phyloP scores from a whole-genome alignment of 1,140 invertebrate genomes.

The Drosophila albomicans region DNA sequence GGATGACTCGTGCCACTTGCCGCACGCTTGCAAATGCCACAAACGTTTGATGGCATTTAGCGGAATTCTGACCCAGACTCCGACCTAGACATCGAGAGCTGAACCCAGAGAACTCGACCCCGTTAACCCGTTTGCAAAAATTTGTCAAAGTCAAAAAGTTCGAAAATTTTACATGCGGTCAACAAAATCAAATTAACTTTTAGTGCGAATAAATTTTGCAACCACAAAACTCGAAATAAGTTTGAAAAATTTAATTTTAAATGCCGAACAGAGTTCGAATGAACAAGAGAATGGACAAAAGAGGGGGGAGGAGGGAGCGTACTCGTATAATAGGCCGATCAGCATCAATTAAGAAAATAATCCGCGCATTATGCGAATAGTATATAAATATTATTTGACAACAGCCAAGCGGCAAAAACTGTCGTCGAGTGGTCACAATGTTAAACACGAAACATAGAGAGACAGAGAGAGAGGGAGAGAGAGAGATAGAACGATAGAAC shows the following conservation, averaged over 20 bases:
- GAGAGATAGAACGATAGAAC: not conserved
- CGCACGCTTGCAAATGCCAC: slow-evolving; percentile 5
- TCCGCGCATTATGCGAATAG: slow-evolving; percentile 63
- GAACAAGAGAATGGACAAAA: not conserved
- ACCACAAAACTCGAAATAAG: slow-evolving; percentile 36
- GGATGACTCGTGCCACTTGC: not conserved
- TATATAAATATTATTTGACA: slow-evolving; percentile 73
- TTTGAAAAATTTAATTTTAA: slow-evolving; percentile 53
- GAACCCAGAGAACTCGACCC: not conserved
- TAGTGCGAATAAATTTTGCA: slow-evolving; percentile 50
- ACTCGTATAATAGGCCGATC: slow-evolving; percentile 58
- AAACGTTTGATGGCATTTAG: slow-evolving; percentile 3
- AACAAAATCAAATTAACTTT: slow-evolving; percentile 73
- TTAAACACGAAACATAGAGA: not conserved
- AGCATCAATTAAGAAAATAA: slow-evolving; percentile 72
- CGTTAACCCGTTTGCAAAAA: slow-evolving; percentile 28
- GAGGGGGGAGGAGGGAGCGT: not conserved
- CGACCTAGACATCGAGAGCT: not conserved
- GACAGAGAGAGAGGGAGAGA: not conserved
- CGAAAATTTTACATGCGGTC: slow-evolving; percentile 65
- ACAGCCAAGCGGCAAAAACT: slow-evolving; percentile 23
- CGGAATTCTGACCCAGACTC: not conserved
- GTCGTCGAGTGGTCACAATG: slow-evolving; percentile 18
- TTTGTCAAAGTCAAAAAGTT: slow-evolving; percentile 70
- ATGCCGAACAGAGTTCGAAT: not conserved